A percentile compares a stretch with the other conserved stretches of the same genome.
Conservation (phyloP, 2,888 invertebrate genomes). For the Idaea dimidiata region DNA sequence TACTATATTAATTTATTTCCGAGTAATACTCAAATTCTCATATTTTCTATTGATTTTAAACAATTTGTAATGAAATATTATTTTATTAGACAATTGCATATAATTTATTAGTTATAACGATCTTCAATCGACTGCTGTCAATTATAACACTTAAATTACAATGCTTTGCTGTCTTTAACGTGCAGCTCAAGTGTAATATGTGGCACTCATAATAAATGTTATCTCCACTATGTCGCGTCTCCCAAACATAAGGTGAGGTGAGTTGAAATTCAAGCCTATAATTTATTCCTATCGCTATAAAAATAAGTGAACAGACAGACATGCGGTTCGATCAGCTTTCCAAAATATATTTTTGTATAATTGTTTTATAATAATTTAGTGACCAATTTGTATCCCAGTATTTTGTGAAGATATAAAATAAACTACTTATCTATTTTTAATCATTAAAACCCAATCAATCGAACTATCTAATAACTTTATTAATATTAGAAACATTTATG, state of each 20-base stretch:
- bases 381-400: not conserved
- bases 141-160: not conserved
- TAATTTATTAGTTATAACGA: not conserved
- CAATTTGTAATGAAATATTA: constrained; percentile 2
- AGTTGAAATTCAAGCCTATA: too few species aligned
- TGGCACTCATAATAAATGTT: too few species aligned
- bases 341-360: not conserved
- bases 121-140: not conserved
- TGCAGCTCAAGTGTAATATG: too few species aligned
- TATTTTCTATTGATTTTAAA: constrained; percentile 2
- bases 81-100: not conserved
- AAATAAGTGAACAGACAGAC: not conserved
- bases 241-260: too few species aligned
- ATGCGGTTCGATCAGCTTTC: not conserved
- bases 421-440: not conserved
- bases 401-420: not conserved
- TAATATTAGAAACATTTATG: not conserved
- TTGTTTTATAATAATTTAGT: not conserved
- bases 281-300: too few species aligned
- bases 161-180: not conserved
- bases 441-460: not conserved
- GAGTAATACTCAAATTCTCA: constrained; percentile 25
- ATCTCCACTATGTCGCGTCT: too few species aligned
- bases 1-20: constrained; percentile 27
- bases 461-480: not conserved